Percentiles rank a stretch among this genome's conserved stretches.
Evolutionary conservation across 2,113 vertebrate genomes (phyloP).

Genomic region (Gracilinanus agilis): DNA sequence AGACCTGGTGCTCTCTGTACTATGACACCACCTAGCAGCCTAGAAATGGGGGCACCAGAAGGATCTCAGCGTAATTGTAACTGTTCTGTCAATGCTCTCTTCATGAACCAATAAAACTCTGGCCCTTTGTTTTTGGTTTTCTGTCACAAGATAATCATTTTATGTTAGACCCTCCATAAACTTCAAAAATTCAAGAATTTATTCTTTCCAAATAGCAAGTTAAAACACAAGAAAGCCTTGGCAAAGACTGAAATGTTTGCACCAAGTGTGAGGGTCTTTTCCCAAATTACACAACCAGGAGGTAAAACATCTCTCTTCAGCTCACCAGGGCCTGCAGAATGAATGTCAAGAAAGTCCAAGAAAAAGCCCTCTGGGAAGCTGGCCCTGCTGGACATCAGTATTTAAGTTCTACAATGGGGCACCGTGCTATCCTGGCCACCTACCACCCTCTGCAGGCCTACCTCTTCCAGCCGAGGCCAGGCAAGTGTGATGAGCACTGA

Average conservation of each 20-base stretch:
- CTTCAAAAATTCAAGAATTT: neutral
- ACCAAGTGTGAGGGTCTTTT: neutral
- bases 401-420: too few relatives aligned
- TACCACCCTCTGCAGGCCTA: neutral
- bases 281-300: neutral
- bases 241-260: conserved; percentile 8
- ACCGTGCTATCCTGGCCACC: neutral
- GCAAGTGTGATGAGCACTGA: neutral
- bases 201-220: neutral
- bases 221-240: neutral
- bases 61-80: neutral
- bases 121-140: neutral
- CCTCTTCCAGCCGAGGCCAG: neutral
- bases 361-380: rapidly evolving
- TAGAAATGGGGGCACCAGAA: neutral
- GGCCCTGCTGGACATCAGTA: neutral
- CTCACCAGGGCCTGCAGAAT: too few relatives aligned
- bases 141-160: neutral
- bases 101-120: neutral
- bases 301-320: neutral
- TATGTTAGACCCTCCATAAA: neutral
- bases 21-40: neutral
- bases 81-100: neutral
- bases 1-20: neutral
- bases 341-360: neutral